A percentile compares a stretch with the other conserved stretches of the same genome.
These are phyloP conservation scores for Phainopepla nitens DNA, from an alignment of 2,113 vertebrate genomes.

Conservation along the genomic window DNA sequence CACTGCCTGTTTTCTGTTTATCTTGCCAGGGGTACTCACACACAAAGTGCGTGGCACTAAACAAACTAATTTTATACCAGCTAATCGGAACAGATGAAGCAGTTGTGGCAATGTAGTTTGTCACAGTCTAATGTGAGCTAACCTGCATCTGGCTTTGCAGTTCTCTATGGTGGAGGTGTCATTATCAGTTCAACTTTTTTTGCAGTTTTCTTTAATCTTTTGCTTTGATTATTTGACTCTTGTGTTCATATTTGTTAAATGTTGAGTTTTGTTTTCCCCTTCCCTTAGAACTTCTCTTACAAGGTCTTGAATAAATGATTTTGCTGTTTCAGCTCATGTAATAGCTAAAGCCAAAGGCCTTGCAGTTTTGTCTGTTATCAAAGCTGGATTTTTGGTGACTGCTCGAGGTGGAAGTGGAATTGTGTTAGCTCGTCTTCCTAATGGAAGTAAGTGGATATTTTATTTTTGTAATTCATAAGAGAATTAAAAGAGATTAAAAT, in stretches of 20 bases:
- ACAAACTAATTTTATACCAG: neutral
- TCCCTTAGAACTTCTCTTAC: neutral
- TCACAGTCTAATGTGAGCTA: neutral
- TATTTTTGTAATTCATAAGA: neutral
- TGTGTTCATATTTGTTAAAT: neutral
- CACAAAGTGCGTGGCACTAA: neutral
- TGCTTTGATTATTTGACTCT: neutral
- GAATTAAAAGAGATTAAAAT: neutral
- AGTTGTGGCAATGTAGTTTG: neutral
- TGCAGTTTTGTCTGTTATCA: constrained; percentile 91
- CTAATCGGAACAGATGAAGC: neutral
- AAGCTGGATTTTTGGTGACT: constrained; percentile 93
- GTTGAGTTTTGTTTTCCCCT: neutral
- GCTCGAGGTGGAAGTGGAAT: constrained; percentile 93
- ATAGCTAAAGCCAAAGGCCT: constrained; percentile 94
- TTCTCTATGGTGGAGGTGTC: neutral
- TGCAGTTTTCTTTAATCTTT: neutral
- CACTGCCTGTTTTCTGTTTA: neutral
- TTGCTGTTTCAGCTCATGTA: constrained; percentile 80
- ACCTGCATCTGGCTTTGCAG: neutral
- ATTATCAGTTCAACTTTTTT: neutral
- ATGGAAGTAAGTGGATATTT: constrained; percentile 81
- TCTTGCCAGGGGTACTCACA: neutral
- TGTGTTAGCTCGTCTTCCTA: constrained; percentile 85
- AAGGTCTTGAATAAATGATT: neutral